Evolutionary conservation across 2,888 invertebrate species (phyloP), one percentile per base, ranked within the genome.

Genomic region (Spodoptera picta): DNA sequence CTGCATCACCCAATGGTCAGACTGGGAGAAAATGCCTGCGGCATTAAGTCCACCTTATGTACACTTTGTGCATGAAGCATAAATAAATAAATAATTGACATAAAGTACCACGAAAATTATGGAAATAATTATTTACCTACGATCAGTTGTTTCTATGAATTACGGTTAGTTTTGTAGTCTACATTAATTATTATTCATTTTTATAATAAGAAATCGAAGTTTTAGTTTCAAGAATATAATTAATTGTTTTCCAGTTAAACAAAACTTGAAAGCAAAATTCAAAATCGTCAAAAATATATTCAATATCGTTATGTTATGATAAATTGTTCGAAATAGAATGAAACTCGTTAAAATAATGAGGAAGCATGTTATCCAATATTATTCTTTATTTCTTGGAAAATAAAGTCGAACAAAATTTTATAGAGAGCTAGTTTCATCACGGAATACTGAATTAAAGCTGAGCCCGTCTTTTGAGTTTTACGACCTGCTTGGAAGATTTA

Each of bases 391-490:
- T 31, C 55, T 55, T 47, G 14, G 48, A 45, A 47, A 46, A 10
- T 10, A 23, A 19, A 54, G 51, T 49, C 5, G 45, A 46, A 10
- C 9, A 14, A 19, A 54, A 48, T 49, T 27, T 62, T 11, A 54
- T 27, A 54, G 23, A 19, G 51, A 47, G 50, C 60, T 60, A 59
- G 36, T 36, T 36, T 11, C 45, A 50, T 45, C 24, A 68, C 31
- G 19, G 10, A 64, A 48, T 44, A 46, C n/a, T 43, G 44, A 58
- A 60, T 58, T 49, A 45, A 53, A 73, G 54, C 49, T 45, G 64
- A 74, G 58, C 55, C 48, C 47, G 54, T 58, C 54, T 50, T 64
- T 61, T 58, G 52, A 56, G 43, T 58, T 68, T 57, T 55, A 50
- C 14, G 10, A 47, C 12, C 42, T 24, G 23, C 43, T 42, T 3